phyloP scores from a whole-genome alignment of 2,113 vertebrate genomes.

The Perca fluviatilis region DNA sequence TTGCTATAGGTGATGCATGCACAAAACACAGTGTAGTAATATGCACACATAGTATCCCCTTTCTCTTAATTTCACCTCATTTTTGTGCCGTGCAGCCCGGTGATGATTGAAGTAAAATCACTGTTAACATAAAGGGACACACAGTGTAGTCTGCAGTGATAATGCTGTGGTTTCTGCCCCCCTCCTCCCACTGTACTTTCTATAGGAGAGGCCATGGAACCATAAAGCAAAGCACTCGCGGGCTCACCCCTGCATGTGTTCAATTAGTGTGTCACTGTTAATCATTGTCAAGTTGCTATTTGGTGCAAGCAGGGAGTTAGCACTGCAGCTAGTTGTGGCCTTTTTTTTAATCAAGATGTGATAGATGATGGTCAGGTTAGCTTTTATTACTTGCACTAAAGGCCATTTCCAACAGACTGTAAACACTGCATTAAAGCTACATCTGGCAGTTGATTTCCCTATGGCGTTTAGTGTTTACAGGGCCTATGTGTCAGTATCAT shows the following conservation, averaged over 20 bases:
- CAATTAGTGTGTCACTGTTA: constrained; percentile 66
- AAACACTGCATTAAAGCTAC: background rate
- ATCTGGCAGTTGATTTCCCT: constrained; percentile 12
- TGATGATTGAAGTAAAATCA: background rate
- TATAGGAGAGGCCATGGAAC: constrained; percentile 37
- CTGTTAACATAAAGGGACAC: background rate
- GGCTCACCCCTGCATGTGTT: constrained; percentile 62
- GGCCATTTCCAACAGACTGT: background rate
- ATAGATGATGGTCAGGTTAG: background rate
- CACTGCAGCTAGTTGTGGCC: constrained; percentile 37
- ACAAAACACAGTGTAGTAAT: background rate
- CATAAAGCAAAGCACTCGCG: constrained; percentile 45
- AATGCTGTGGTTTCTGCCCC: background rate
- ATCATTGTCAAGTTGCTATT: constrained; percentile 59
- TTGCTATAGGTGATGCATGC: constrained; percentile 20
- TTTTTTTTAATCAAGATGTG: constrained; percentile 44
- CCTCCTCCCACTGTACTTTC: constrained; percentile 31
- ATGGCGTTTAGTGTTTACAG: background rate
- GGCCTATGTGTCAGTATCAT: background rate
- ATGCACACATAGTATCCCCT: background rate
- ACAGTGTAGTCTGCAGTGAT: constrained; percentile 6
- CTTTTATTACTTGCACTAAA: background rate
- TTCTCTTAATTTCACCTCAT: background rate
- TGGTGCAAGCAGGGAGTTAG: constrained; percentile 24
- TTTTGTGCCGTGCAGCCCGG: background rate